These are phyloP conservation scores for Drosophila ironensis DNA, from an alignment of 1,140 invertebrate species.

Conservation along the genomic window DNA sequence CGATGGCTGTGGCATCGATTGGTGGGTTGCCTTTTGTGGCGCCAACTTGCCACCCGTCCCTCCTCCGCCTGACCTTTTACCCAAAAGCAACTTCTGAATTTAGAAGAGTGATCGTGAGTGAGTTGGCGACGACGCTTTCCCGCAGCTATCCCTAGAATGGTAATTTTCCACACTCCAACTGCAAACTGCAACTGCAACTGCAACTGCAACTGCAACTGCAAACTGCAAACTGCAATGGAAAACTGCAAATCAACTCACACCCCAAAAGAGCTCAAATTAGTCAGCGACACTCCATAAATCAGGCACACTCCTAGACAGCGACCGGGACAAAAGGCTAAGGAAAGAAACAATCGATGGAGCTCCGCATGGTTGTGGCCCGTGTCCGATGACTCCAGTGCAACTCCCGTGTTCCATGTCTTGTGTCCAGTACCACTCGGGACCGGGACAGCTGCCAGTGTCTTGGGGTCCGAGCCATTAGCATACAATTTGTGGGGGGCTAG, in stretches of 20 bases:
- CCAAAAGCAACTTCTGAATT: background rate
- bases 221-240: too few relatives aligned
- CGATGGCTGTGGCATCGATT: background rate
- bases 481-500: conserved; percentile 55
- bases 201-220: too few relatives aligned
- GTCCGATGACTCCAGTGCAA: too few relatives aligned
- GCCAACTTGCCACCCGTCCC: background rate
- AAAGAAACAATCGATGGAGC: conserved; percentile 28
- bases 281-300: conserved; percentile 78
- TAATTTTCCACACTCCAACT: too few relatives aligned
- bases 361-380: background rate
- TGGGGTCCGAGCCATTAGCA: conserved; percentile 49
- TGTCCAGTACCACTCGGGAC: conserved; percentile 29
- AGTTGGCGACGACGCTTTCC: conserved; percentile 17
- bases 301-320: conserved; percentile 54
- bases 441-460: conserved; percentile 51
- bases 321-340: too few relatives aligned
- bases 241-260: conserved; percentile 54
- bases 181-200: too few relatives aligned
- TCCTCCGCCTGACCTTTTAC: background rate
- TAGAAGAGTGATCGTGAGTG: conserved; percentile 10
- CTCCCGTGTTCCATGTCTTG: background rate
- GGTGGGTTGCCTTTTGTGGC: background rate
- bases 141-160: conserved; percentile 37
- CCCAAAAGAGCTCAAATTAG: conserved; percentile 64